Conservation (phyloP, 2,888 invertebrate species). For the Neoaliturus tenellus region DNA sequence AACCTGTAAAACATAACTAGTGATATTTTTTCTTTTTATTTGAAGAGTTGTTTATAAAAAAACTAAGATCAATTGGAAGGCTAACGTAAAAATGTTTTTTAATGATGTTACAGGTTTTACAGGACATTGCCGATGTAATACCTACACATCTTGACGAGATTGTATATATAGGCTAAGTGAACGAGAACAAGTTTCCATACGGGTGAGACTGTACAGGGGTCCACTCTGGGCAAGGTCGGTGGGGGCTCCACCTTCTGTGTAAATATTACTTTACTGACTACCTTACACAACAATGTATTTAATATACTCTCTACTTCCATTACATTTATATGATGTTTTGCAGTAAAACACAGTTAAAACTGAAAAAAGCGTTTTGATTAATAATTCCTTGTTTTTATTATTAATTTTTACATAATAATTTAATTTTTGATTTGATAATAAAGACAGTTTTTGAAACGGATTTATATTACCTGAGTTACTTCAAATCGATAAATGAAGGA, state of each 20-base stretch:
- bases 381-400: not conserved
- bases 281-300: conserved; percentile 18
- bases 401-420: too few relatives aligned
- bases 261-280: conserved; percentile 12
- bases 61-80: too few relatives aligned
- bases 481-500: too few relatives aligned
- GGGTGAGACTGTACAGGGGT: conserved; percentile 51
- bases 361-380: not conserved
- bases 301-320: conserved; percentile 7
- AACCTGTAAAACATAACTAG: not conserved
- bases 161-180: conserved; percentile 43
- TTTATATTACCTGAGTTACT: too few relatives aligned
- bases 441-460: too few relatives aligned
- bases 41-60: too few relatives aligned
- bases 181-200: conserved; percentile 55
- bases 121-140: not conserved
- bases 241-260: conserved; percentile 44
- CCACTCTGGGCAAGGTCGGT: conserved; percentile 12
- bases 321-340: conserved; percentile 23
- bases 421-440: too few relatives aligned
- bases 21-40: too few relatives aligned
- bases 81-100: too few relatives aligned
- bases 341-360: conserved; percentile 29
- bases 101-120: not conserved
- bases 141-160: not conserved